Base-by-base conservation (phyloP, 2,113 vertebrate genomes). In the Silurus meridionalis region DNA sequence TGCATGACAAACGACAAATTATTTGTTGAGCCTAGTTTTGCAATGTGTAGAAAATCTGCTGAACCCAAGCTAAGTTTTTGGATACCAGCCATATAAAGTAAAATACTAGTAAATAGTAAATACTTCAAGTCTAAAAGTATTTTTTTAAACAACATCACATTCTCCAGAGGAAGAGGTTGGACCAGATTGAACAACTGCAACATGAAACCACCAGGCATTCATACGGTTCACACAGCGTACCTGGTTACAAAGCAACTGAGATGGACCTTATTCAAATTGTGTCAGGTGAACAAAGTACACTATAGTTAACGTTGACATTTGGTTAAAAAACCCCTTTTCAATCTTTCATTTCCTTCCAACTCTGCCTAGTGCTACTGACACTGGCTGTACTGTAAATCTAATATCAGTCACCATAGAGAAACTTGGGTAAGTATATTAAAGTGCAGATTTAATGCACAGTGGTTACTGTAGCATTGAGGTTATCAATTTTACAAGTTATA, bases 341-440 rank as follows among this genome's bases (percentile, higher is more conserved):
- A 19, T 48, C 37, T 19, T 69, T 69, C 2, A 19, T 69, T 69
- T 37, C 13, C 48, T 72, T 72, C 17, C 69, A 72, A 8, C 37
- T 48, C 37, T 48, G 69, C 37, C 10, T 48, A 72, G 37, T 72
- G 37, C 17, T 21, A 2, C 28, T 37, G 66, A 37, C 25, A 67
- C 66, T 28, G 66, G 66, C 66, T 67, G 25, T 67, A 67, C 5
- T 13, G 10, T 28, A 28, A 28, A 67, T 67, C n/a, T 67, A 25
- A 14, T 37, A 0, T 95, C 95, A 1, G 91, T 90, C n/a, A 97
- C 94, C 85, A 92, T 96, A 88, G 95, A 97, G 83, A 46, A 67
- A 28, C 66, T 37, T 67, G 25, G 66, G 66, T 67, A 67, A 67
- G 66, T 67, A 14, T 67, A 67, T 2, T 37, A 66, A 25, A n/a